Base-by-base conservation (phyloP, 2,888 invertebrate genomes). In the Stictocephala bisonia region DNA sequence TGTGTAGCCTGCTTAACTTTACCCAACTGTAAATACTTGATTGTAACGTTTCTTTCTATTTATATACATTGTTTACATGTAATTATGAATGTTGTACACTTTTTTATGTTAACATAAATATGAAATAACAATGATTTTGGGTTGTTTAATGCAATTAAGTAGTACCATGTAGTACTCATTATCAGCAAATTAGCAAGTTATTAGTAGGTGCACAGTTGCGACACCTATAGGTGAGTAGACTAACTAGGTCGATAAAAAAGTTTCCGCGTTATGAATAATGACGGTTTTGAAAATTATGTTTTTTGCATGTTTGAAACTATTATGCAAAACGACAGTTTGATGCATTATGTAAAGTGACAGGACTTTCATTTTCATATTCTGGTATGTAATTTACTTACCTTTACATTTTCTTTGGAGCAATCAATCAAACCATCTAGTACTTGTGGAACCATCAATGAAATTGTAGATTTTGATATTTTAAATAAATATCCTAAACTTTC, bases 41-140 rank as follows among this genome's bases (percentile, higher is more conserved):
- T 58, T 58, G 24, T 58, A 58, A 58, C 24, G 29, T 58, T 58
- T 58, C 15, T 58, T 58, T 24, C 24, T 58, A 24, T 58, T 58
- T 58, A 58, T 26, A 58, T 58, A 58, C 58, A 58, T 58, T 58
- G 58, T 58, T 58, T 58, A 58, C 22, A 58, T 58, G 26, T 58
- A 58, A 58, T 58, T 58, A 58, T 58, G 58, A 58, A 58, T 58
- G n/a, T 58, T 58, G 58, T 58, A 27, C 58, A 58, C 58, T 58
- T 58, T 44, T 44, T 44, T 3, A 44, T 44, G 44, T 2, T 44
- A 44, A 44, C 44, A 44, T 44, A 44, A 44, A 9, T 44, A 44
- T 44, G 44, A 44, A 44, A 44, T 44, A 44, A 44, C 44, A 44
- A 44, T 44, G 44, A 44, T 44, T 44, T 44, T 44, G 44, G 44